Conservation (phyloP, 2,797 vertebrate genomes). For the Hafferia zeledoni region DNA sequence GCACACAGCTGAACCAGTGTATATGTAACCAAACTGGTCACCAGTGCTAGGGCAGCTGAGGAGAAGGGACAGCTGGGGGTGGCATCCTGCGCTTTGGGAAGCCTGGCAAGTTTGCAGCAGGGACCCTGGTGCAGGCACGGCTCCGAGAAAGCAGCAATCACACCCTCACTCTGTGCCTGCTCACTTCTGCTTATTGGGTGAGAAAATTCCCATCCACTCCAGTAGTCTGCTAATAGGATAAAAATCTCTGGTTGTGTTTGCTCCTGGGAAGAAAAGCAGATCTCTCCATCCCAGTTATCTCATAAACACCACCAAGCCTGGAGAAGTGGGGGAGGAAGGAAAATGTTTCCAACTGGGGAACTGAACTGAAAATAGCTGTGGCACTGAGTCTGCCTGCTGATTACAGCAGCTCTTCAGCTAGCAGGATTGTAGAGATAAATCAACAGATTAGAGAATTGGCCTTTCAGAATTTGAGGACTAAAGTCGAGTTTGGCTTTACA, state of each 20-base stretch:
- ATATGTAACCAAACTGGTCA: background rate
- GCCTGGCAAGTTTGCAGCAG: background rate
- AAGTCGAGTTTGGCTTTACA: background rate
- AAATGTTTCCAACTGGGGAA: background rate
- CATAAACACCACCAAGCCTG: background rate
- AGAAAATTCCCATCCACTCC: background rate
- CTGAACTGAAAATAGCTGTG: conserved; percentile 46
- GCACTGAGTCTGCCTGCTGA: conserved; percentile 18
- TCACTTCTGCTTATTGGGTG: background rate
- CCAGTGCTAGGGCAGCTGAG: background rate
- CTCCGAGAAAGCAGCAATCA: background rate
- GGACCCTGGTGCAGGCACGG: rapidly evolving
- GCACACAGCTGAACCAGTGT: background rate
- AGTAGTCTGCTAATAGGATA: background rate
- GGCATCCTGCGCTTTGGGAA: background rate
- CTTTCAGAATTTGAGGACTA: background rate
- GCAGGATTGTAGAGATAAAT: background rate
- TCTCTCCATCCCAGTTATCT: background rate
- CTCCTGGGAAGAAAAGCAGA: background rate
- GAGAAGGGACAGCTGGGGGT: background rate
- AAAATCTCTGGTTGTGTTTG: background rate
- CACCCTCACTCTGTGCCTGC: background rate
- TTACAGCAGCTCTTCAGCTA: conserved; percentile 15
- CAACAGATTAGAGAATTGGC: background rate
- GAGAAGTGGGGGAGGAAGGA: background rate